Evolutionary conservation across 2,888 invertebrate species (phyloP).

Genomic region (Linnaemya tessellans): DNA sequence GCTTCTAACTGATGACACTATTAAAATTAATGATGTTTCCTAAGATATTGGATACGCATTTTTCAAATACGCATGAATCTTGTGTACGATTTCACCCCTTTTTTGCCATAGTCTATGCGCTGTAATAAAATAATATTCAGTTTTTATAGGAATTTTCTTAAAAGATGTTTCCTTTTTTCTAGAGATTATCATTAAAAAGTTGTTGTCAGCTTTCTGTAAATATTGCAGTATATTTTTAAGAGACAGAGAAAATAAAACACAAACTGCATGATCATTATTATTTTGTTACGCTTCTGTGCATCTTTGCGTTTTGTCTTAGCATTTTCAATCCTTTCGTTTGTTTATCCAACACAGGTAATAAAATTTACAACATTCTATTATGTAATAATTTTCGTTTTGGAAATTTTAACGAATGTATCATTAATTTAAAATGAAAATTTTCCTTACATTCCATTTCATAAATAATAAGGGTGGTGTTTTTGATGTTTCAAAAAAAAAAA

Average conservation of each 20-base stretch:
- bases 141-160: slow-evolving; percentile 23
- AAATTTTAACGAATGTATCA: slow-evolving; percentile 46
- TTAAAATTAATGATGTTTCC: slow-evolving; percentile 80
- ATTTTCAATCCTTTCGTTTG: slow-evolving; percentile 74
- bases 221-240: slow-evolving; percentile 6
- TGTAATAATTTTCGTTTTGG: slow-evolving; percentile 26
- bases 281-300: slow-evolving; percentile 57
- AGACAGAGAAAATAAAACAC: not conserved
- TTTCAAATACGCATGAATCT: not conserved
- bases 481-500: not conserved
- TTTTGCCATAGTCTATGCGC: not conserved
- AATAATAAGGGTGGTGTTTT: slow-evolving; percentile 39
- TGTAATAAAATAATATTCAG: slow-evolving; percentile 9
- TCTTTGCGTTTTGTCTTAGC: slow-evolving; percentile 29
- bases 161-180: slow-evolving; percentile 20
- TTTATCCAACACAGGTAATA: slow-evolving; percentile 75
- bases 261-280: slow-evolving; percentile 50
- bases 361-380: slow-evolving; percentile 49
- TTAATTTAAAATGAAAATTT: slow-evolving; percentile 55
- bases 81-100: slow-evolving; percentile 32
- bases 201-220: slow-evolving; percentile 29
- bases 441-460: not conserved
- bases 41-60: slow-evolving; percentile 73
- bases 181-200: slow-evolving; percentile 34
- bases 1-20: slow-evolving; percentile 78